Evolutionary conservation across 2,797 vertebrate genomes (phyloP).

Genomic region (Urocyon cinereoargenteus): DNA sequence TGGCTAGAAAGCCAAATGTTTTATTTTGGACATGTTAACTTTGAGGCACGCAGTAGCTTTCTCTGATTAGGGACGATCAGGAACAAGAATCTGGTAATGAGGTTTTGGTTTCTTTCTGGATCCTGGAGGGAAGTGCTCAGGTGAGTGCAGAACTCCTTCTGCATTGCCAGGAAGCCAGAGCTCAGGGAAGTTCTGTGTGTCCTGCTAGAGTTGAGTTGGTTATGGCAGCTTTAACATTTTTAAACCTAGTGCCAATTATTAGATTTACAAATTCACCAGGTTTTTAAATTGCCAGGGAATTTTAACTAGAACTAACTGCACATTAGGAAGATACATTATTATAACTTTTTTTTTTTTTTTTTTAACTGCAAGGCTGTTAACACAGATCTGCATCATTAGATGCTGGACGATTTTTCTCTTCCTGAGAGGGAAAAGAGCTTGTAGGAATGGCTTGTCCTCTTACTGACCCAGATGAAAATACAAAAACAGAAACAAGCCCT

Average conservation of each 20-base stretch:
- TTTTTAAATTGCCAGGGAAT: constrained; percentile 69
- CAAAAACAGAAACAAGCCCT: constrained; percentile 64
- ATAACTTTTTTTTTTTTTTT: constrained; percentile 50
- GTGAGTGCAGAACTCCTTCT: neutral
- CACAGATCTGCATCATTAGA: constrained; percentile 81
- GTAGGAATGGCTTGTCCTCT: constrained; percentile 73
- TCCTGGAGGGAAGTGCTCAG: neutral
- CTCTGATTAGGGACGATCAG: neutral
- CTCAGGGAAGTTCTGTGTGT: neutral
- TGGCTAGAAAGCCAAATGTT: neutral
- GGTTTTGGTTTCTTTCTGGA: neutral
- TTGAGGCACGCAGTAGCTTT: neutral
- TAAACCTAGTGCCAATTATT: constrained; percentile 55
- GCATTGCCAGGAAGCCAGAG: neutral
- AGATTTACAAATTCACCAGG: constrained; percentile 68
- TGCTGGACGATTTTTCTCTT: constrained; percentile 58
- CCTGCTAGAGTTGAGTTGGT: neutral
- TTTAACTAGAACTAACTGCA: constrained; percentile 80
- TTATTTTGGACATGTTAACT: neutral
- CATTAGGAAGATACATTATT: constrained; percentile 77
- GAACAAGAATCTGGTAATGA: neutral
- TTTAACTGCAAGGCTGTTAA: constrained; percentile 68
- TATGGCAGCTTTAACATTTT: neutral
- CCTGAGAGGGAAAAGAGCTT: constrained; percentile 58
- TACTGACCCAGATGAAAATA: constrained; percentile 79